Evolutionary conservation across 2,797 vertebrate species (phyloP).

Genomic region (Mormyrus proboscirostris): DNA sequence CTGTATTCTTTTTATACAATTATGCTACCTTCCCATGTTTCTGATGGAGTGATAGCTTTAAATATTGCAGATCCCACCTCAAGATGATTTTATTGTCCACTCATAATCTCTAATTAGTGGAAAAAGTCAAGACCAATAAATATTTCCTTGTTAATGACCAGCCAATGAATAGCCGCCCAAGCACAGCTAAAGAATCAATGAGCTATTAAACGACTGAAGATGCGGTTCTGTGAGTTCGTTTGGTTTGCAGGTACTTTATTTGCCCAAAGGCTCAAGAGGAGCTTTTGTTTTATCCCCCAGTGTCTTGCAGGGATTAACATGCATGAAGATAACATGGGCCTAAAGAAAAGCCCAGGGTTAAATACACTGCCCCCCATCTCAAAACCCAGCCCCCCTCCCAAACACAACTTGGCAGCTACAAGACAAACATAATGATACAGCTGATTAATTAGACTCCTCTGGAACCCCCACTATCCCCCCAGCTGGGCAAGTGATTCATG

Average conservation of each 20-base stretch:
- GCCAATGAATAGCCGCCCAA: conserved; percentile 11
- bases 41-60: neutral
- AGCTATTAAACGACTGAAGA: neutral
- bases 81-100: neutral
- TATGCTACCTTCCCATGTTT: neutral
- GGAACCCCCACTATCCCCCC: conserved; percentile 62
- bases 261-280: conserved; percentile 19
- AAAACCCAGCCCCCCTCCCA: conserved; percentile 27
- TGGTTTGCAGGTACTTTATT: conserved; percentile 17
- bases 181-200: neutral
- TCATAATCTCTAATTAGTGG: neutral
- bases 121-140: neutral
- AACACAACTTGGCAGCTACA: conserved; percentile 68
- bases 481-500: conserved; percentile 62
- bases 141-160: neutral
- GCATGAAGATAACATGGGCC: conserved; percentile 44
- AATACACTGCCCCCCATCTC: conserved; percentile 59
- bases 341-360: conserved; percentile 62
- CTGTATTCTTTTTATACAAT: neutral
- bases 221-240: conserved; percentile 15
- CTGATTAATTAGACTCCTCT: conserved; percentile 33
- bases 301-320: conserved; percentile 40
- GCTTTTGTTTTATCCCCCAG: conserved; percentile 26
- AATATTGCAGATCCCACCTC: neutral
- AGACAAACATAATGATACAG: conserved; percentile 72